phyloP scores from a whole-genome alignment of 2,797 vertebrate genomes.

The Prunella strophiata region DNA sequence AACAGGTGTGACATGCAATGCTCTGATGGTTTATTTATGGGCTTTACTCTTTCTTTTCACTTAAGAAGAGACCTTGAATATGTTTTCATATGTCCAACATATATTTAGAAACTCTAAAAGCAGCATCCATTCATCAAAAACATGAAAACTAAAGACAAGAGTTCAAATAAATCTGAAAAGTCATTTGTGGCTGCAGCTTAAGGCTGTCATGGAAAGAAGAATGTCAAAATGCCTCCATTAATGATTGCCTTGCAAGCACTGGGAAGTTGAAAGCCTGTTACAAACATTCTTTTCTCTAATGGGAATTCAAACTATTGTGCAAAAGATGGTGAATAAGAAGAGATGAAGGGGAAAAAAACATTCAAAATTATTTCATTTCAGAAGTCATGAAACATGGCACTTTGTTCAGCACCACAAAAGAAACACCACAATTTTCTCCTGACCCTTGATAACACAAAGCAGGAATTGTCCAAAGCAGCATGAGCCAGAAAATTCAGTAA shows the following conservation, averaged over 20 bases:
- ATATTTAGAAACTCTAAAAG: constrained; percentile 57
- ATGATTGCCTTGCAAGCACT: constrained; percentile 53
- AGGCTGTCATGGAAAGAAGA: constrained; percentile 31
- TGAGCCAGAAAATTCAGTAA: neutral
- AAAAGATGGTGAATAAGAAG: constrained; percentile 43
- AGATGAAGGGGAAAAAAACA: neutral
- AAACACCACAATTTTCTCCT: neutral
- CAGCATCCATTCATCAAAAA: constrained; percentile 64
- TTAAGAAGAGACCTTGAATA: constrained; percentile 51
- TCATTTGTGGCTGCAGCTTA: constrained; percentile 62
- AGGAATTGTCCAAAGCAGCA: neutral
- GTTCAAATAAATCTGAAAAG: constrained; percentile 58
- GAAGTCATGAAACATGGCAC: neutral
- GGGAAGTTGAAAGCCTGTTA: constrained; percentile 60
- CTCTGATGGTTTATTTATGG: constrained; percentile 58
- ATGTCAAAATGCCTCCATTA: constrained; percentile 66
- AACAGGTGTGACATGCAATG: constrained; percentile 34
- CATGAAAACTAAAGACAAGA: constrained; percentile 47
- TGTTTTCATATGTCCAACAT: constrained; percentile 44
- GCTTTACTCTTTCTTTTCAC: constrained; percentile 15
- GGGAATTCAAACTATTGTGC: constrained; percentile 56
- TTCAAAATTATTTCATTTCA: neutral
- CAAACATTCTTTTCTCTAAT: constrained; percentile 44
- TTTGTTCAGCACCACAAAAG: neutral
- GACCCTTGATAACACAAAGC: neutral